Percentiles rank a stretch among this genome's conserved stretches.
These are phyloP conservation scores for Phalacrocorax pelagicus DNA, from an alignment of 2,113 vertebrate genomes.

Conservation along the genomic window DNA sequence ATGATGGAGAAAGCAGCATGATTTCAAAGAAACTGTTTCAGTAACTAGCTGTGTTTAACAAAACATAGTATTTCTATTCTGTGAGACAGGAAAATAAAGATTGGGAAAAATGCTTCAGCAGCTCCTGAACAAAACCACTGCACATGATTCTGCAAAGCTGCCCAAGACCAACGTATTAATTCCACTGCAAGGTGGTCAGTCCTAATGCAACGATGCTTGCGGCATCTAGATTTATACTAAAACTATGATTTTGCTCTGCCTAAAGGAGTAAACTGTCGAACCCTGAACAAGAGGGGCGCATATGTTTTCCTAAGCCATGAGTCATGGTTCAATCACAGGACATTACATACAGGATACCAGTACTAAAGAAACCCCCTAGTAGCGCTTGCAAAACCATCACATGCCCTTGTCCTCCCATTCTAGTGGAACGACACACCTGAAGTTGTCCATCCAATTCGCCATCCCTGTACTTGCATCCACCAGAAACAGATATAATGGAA, in stretches of 20 bases:
- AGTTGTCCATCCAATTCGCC: not conserved
- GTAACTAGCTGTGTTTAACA: not conserved
- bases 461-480: not conserved
- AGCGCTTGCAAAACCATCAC: not conserved
- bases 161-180: not conserved
- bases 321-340: not conserved
- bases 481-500: not conserved
- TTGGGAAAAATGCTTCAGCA: accelerated
- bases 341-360: not conserved
- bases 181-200: too few species aligned
- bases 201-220: not conserved
- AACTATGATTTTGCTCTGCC: not conserved
- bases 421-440: not conserved
- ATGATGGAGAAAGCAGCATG: not conserved
- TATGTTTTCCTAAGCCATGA: not conserved
- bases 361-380: not conserved
- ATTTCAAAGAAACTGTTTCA: not conserved
- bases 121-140: not conserved
- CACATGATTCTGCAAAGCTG: not conserved
- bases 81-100: not conserved
- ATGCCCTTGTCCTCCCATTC: not conserved
- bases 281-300: not conserved
- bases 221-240: not conserved
- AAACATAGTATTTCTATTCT: not conserved
- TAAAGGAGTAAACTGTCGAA: not conserved